Conservation (phyloP, 92 coral and sea anemone species). For the Hydrozoanthus gracilis region DNA sequence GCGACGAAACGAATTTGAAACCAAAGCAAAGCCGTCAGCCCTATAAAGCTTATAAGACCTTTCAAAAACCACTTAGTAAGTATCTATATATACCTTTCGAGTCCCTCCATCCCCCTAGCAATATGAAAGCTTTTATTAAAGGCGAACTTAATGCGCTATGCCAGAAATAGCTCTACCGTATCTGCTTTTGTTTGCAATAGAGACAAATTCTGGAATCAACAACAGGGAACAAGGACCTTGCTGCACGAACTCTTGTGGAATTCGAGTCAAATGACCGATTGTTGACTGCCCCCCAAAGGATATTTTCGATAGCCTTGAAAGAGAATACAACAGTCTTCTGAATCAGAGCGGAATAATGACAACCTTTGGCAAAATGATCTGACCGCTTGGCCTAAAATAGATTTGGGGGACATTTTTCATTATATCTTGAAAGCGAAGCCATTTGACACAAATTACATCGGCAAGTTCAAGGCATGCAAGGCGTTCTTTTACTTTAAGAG, state of each 20-base stretch:
- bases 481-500: conserved; percentile 25
- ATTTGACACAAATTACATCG: conserved; percentile 11
- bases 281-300: conserved; percentile 17
- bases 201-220: too few species aligned
- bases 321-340: conserved; percentile 5
- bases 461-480: conserved; percentile 9
- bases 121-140: too few species aligned
- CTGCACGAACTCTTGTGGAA: conserved; percentile 26
- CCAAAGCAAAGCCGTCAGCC: conserved; percentile 1
- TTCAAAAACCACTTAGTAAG: too few species aligned
- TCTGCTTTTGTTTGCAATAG: too few species aligned
- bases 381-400: conserved; percentile 28
- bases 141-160: too few species aligned
- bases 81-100: too few species aligned
- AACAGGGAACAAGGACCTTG: conserved; percentile 45
- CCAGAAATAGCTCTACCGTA: too few species aligned
- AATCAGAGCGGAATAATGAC: conserved; percentile 10
- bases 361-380: conserved; percentile 15
- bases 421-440: conserved; percentile 5
- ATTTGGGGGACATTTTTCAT: conserved; percentile 34
- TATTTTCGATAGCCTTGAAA: not conserved
- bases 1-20: conserved; percentile 11
- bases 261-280: conserved; percentile 16
- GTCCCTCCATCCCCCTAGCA: too few species aligned
- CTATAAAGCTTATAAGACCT: not conserved